These are phyloP conservation scores for Acyrthosiphon pisum DNA, from an alignment of 1,140 invertebrate species.

Conservation along the genomic window DNA sequence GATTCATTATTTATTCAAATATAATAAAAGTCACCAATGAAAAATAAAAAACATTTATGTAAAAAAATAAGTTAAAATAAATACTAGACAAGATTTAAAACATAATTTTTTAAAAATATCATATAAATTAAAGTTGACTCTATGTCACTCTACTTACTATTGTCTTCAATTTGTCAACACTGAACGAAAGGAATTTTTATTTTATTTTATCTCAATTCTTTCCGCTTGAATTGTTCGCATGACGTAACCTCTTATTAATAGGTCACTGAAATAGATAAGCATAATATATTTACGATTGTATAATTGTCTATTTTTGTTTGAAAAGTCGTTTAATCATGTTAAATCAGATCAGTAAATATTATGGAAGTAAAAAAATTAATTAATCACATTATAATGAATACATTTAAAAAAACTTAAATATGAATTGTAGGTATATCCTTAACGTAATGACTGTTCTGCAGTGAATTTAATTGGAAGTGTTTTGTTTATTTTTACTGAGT, in stretches of 20 bases:
- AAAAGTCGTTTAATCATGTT: not conserved
- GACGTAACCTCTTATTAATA: not conserved
- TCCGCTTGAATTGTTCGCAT: not conserved
- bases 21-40: not conserved
- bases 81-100: not conserved
- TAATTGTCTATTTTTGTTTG: not conserved
- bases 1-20: conserved; percentile 1
- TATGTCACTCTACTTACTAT: not conserved
- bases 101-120: not conserved
- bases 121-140: not conserved
- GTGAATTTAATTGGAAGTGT: not conserved
- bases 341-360: not conserved
- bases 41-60: not conserved
- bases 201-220: not conserved
- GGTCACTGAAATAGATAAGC: not conserved
- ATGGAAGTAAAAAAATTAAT: not conserved
- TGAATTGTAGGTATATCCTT: too few species aligned
- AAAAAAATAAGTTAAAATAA: not conserved
- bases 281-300: not conserved
- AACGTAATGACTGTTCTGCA: not conserved
- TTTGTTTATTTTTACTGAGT: not conserved
- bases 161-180: not conserved
- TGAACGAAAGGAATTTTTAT: not conserved
- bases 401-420: too few species aligned
- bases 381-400: not conserved